Base-by-base conservation (phyloP, 92 coral and sea anemone species). In the Paramuricea clavata region DNA sequence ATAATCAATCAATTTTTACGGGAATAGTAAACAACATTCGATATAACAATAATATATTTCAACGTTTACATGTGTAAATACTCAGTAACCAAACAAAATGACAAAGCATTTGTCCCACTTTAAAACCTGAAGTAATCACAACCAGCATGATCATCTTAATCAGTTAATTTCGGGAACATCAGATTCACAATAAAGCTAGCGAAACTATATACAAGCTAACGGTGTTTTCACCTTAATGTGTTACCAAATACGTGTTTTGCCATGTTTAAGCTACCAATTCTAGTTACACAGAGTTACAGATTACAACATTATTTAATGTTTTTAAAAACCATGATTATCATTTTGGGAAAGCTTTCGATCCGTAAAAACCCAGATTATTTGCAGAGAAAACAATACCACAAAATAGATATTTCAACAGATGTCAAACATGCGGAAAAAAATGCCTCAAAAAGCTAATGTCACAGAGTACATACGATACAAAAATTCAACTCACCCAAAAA, bases 101-200 rank as follows among this genome's bases (percentile, higher is more conserved):
- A 65, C 39, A 26, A 65, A 65, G 28, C 39, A 6, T 35, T 72
- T 25, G 8, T 26, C 10, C 47, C 47, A 26, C 31, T 44, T 8
- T 44, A 23, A 23, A 6, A 30, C 43, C 1, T 26, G 1, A 27
- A 41, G 36, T 43, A 17, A 17, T 23, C 56, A 74, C 81, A 62
- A 74, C 81, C 81, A 74, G 81, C 81, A 44, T 74, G 81, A 44
- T 74, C 21, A 72, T 30, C 3, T 10, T 54, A 3, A 70, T 43
- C 76, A 21, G 76, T 70, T 43, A 70, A 34, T 10, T 7, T 34
- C 13, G 15, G 76, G 76, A 70, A 70, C 12, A 13, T 16, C 81
- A 74, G 81, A 41, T 30, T 25, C 59, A 74, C 81, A 74, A 19
- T 41, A 54, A 54, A 54, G 23, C 52, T 15, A 47, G 52, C 52